These are phyloP conservation scores for Ridgeia piscesae DNA, from an alignment of 1,140 invertebrate species.

Conservation along the genomic window DNA sequence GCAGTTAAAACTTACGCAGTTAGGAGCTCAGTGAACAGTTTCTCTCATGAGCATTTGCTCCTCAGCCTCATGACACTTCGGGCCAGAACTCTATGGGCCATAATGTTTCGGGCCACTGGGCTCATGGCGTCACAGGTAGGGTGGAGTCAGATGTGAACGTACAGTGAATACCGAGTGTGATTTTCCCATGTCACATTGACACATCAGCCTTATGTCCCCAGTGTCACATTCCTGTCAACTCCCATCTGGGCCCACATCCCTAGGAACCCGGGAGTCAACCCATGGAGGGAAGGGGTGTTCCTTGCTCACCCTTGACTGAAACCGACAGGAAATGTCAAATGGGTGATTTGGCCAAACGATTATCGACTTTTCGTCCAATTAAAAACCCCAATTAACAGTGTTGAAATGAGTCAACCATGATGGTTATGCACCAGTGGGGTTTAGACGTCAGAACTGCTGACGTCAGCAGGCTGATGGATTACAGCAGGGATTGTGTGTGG, in stretches of 20 bases:
- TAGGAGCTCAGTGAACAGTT: no score
- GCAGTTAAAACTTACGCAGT: no score
- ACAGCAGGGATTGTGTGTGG: neutral
- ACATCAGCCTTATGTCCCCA: neutral
- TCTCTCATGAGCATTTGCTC: no score
- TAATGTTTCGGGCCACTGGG: neutral
- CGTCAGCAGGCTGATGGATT: neutral
- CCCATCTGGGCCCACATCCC: neutral
- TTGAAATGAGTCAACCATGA: neutral
- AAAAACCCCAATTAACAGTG: neutral
- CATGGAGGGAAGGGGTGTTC: neutral
- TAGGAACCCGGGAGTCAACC: neutral
- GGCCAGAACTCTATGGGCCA: neutral
- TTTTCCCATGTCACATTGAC: neutral
- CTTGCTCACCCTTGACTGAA: neutral
- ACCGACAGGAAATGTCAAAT: neutral
- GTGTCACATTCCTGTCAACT: neutral
- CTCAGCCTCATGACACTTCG: no score
- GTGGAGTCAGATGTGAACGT: neutral
- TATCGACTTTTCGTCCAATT: neutral
- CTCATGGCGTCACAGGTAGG: neutral
- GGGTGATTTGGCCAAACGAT: neutral
- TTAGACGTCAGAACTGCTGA: neutral
- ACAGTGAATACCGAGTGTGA: neutral
- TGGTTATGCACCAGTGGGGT: neutral